Conservation (phyloP, 2,888 invertebrate genomes). For the Xestobium rufovillosum region DNA sequence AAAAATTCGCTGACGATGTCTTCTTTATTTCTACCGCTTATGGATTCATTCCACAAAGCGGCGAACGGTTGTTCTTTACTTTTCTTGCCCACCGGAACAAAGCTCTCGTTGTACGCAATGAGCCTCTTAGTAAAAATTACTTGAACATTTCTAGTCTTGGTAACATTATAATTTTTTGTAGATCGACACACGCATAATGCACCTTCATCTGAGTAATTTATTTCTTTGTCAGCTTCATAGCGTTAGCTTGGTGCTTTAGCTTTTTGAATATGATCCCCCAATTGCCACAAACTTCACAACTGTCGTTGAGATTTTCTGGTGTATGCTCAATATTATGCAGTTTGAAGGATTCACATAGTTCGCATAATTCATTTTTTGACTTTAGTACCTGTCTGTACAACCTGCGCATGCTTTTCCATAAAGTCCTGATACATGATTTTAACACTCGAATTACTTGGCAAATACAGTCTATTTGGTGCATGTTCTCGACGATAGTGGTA, state of each 20-base stretch:
- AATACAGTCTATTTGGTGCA: slow-evolving; percentile 9
- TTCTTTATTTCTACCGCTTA: slow-evolving; percentile 6
- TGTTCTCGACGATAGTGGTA: slow-evolving; percentile 10
- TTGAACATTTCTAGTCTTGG: too few relatives aligned
- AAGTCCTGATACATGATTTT: slow-evolving; percentile 10
- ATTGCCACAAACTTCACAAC: slow-evolving; percentile 6
- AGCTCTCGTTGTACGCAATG: too few relatives aligned
- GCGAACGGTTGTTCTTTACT: not conserved
- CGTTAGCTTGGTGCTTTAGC: not conserved
- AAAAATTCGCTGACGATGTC: slow-evolving; percentile 14
- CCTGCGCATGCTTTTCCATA: slow-evolving; percentile 2
- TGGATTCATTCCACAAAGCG: not conserved
- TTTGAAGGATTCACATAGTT: too few relatives aligned
- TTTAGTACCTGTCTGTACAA: too few relatives aligned
- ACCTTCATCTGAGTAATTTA: too few relatives aligned
- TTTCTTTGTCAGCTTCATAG: slow-evolving; percentile 1
- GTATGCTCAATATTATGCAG: too few relatives aligned
- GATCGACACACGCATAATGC: too few relatives aligned
- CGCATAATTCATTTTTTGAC: too few relatives aligned
- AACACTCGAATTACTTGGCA: slow-evolving; percentile 11
- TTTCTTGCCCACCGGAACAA: too few relatives aligned
- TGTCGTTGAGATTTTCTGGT: not conserved
- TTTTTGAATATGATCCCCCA: too few relatives aligned
- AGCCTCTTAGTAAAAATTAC: too few relatives aligned
- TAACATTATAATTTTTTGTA: too few relatives aligned